Evolutionary conservation across 1,140 invertebrate species (phyloP), one percentile per base, ranked within the genome.

Genomic region (Drosophila miranda): DNA sequence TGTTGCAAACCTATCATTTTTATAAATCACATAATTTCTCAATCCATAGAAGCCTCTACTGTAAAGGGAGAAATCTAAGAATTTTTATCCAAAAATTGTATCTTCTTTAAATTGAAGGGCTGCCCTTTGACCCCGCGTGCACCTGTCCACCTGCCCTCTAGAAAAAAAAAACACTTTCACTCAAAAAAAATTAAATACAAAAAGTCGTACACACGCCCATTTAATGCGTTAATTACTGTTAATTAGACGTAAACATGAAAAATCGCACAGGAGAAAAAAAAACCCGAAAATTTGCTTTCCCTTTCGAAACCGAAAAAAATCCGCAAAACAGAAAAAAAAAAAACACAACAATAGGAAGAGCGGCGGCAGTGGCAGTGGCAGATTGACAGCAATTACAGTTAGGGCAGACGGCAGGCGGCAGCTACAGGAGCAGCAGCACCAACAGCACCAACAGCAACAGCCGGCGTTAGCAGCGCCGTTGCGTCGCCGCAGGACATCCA

Each of bases 201-300:
- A 38, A 52, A 16, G 3, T 51, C 54, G 30, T 21, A 66, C 54
- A 64, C 44, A 67, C 77, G 60, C 76, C 81, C 63, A 50, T 69
- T 76, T 70, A 86, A 86, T 84, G 81, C 81, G 81, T 84, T 86
- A 84, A 84, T 86, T 86, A 84, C 81, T 59, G 73, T 74, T 86
- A 84, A 84, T 84, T 84, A 84, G 81, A 77, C 68, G 51, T 77
- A 86, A 86, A 87, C 74, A 81, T 71, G 64, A 75, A 71, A 68
- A 56, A 56, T 68, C 41, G 26, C 68, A 72, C 45, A 57, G 11
- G 3, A 34, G 30, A 42, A 53, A 67, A 59, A 49, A 56, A 59
- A 56, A 51, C 34, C 54, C 57, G 7, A 66, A 68, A 67, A 59
- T 13, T 67, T 19, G 81, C 77, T 81, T 87, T 84, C 81, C 68